Conservation (phyloP, 1,140 invertebrate species). For the Drosophila varians region DNA sequence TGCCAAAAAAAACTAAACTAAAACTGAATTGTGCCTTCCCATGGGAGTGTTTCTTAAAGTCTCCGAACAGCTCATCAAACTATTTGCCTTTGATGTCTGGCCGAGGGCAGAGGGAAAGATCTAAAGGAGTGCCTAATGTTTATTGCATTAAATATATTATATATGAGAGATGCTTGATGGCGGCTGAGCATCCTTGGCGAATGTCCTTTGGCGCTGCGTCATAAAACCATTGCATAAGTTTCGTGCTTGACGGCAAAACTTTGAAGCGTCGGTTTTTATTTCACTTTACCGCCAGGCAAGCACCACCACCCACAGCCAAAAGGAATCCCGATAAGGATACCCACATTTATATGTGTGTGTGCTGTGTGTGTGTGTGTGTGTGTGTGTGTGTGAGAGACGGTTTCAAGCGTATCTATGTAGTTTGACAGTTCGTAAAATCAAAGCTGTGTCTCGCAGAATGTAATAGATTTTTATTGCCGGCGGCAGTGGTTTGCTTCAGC, state of each 20-base stretch:
- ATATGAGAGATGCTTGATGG: constrained; percentile 11
- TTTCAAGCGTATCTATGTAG: constrained; percentile 17
- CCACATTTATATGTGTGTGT: constrained; percentile 17
- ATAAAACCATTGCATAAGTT: constrained; percentile 56
- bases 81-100: constrained; percentile 46
- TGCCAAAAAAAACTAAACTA: not conserved
- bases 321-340: constrained; percentile 14
- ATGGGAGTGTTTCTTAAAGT: constrained; percentile 3
- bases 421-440: constrained; percentile 75
- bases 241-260: constrained; percentile 42
- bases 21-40: not conserved
- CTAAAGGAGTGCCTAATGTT: constrained; percentile 23
- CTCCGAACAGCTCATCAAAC: constrained; percentile 21
- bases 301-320: too few relatives aligned
- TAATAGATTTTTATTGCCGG: constrained; percentile 73
- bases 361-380: constrained; percentile 40
- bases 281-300: constrained; percentile 19
- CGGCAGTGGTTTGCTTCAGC: constrained; percentile 44
- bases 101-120: not conserved
- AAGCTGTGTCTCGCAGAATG: constrained; percentile 66
- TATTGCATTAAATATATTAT: constrained; percentile 47
- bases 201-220: constrained; percentile 32
- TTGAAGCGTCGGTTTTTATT: constrained; percentile 45
- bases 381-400: constrained; percentile 36
- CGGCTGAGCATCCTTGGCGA: constrained; percentile 20